Base-by-base conservation (phyloP, 2,888 invertebrate genomes). In the Acleris literana region DNA sequence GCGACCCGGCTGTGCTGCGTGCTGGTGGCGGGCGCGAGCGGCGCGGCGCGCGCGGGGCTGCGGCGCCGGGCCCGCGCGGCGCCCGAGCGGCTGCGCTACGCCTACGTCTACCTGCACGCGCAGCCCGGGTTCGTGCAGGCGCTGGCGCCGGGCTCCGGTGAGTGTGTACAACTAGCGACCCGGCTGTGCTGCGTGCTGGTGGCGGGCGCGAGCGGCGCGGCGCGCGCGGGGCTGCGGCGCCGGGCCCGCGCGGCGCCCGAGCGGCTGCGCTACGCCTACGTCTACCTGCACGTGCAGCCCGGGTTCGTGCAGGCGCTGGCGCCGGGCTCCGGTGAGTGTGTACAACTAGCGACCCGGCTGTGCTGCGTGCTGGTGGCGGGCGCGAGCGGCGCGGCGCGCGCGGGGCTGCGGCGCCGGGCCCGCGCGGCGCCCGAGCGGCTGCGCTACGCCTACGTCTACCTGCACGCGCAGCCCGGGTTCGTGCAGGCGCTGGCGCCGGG, bases 391-490 rank as follows among this genome's bases (percentile, higher is more conserved):
- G 57, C 22, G 22, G 22, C 22, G 22, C 22, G 22, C 22, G 22
- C 22, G 22, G 25, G 25, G 25, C 25, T 25, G 25, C 25, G 25
- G 57, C 93, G 94, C 72, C 96, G 96, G 76, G 96, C 97, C 0
- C 93, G 95, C 54, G 93, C 94, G 72, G 94, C 95, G 58, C 94
- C 94, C 52, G 95, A 95, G 63, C 93, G 96, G 63, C 96, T 98
- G 63, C 94, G 96, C 66, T 98, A 98, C 88, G 96, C 97, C 2
- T 99, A 99, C 82, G 95, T 99, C 68, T 98, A 96, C 80, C 95
- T 96, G 84, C 97, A 97, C 82, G 93, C 94, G 70, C 98, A 99
- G 90, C 93, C 95, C 1, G 96, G 95, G 74, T 98, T 98, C 87
- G 94, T 98, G 22, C 95, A 95, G 70, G 95, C 96, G 29, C 90